These are phyloP conservation scores for Bergia sp. DNA, from an alignment of 92 coral and sea anemone genomes.

Conservation along the genomic window DNA sequence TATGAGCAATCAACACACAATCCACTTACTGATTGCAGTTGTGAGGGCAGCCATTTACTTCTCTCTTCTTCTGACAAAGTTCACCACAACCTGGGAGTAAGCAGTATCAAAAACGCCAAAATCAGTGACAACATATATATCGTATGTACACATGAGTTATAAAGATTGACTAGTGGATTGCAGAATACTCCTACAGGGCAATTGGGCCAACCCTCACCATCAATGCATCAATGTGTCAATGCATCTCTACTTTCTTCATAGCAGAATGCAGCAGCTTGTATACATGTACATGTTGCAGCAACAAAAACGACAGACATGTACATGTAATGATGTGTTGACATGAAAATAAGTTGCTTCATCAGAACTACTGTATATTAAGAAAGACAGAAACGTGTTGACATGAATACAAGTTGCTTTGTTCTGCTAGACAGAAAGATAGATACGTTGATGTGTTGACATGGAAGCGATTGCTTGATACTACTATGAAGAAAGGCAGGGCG, in stretches of 20 bases:
- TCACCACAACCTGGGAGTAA: slow-evolving; percentile 87
- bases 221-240: background rate
- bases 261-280: background rate
- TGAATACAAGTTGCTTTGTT: too few species aligned
- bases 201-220: too few species aligned
- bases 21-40: slow-evolving; percentile 88
- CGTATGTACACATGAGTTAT: background rate
- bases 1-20: background rate
- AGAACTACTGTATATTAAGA: slow-evolving; percentile 8
- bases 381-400: too few species aligned
- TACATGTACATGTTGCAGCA: background rate
- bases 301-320: too few species aligned
- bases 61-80: slow-evolving; percentile 84
- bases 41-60: slow-evolving; percentile 74
- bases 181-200: too few species aligned
- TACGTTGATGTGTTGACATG: background rate
- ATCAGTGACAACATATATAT: background rate
- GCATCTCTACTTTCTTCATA: background rate
- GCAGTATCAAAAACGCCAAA: slow-evolving; percentile 2
- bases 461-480: background rate
- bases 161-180: too few species aligned
- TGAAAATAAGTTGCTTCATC: too few species aligned
- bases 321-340: too few species aligned
- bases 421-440: too few species aligned
- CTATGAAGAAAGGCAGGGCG: background rate